Evolutionary conservation across 2,888 invertebrate genomes (phyloP).

Genomic region (Plutella xylostella): DNA sequence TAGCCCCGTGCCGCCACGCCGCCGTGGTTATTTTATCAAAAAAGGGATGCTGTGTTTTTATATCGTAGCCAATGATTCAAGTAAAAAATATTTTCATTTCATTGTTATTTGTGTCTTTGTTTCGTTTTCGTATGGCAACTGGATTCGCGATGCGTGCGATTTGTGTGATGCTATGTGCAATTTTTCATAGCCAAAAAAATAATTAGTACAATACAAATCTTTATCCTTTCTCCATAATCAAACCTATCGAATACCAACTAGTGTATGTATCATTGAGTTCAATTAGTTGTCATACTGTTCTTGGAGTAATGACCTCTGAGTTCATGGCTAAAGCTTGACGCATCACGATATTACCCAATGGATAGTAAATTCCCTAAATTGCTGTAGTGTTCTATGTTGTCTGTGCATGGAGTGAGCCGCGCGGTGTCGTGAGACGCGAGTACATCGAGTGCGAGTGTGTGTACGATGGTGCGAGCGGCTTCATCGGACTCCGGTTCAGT

Average conservation of each 20-base stretch:
- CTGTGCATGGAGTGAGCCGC: too few species aligned
- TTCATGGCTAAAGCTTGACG: constrained; percentile 51
- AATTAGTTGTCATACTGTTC: too few species aligned
- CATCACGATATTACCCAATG: constrained; percentile 51
- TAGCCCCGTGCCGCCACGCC: too few species aligned
- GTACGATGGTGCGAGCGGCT: too few species aligned
- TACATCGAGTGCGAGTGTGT: too few species aligned
- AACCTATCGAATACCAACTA: too few species aligned
- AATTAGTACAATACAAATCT: too few species aligned
- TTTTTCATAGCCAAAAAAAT: neutral
- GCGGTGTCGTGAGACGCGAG: neutral
- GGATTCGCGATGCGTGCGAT: constrained; percentile 1
- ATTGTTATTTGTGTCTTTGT: neutral
- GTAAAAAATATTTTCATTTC: neutral
- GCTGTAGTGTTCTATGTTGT: constrained; percentile 25
- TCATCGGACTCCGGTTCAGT: neutral
- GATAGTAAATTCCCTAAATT: constrained; percentile 43
- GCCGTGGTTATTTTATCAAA: too few species aligned
- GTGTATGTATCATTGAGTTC: too few species aligned
- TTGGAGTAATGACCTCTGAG: constrained; percentile 37
- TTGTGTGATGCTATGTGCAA: neutral
- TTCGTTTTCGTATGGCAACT: constrained; percentile 1
- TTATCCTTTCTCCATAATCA: too few species aligned
- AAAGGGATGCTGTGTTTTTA: too few species aligned
- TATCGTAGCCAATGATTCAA: neutral